Conservation (phyloP, 2,888 invertebrate genomes). For the Maniola hyperantus region DNA sequence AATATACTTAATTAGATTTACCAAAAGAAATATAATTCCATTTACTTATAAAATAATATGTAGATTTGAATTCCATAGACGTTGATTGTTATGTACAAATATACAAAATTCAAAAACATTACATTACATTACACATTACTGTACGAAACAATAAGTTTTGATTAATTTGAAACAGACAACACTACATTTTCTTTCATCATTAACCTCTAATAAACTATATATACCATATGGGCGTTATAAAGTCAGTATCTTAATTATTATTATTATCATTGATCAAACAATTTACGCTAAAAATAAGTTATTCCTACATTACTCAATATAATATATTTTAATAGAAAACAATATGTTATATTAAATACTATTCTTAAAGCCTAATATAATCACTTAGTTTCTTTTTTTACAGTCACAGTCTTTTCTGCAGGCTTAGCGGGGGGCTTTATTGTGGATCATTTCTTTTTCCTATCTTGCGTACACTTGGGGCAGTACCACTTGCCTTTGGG, state of each 20-base stretch:
- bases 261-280: conserved; percentile 23
- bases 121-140: neutral
- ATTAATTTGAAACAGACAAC: conserved; percentile 9
- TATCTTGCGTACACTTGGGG: conserved; percentile 93
- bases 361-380: conserved; percentile 39
- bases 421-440: conserved; percentile 60
- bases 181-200: neutral
- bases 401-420: conserved; percentile 68
- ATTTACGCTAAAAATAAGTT: conserved; percentile 41
- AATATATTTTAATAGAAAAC: conserved; percentile 38
- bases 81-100: conserved; percentile 8
- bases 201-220: conserved; percentile 16
- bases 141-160: neutral
- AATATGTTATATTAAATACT: conserved; percentile 39
- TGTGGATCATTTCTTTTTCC: conserved; percentile 88
- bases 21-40: neutral
- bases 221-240: neutral
- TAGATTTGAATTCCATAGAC: neutral
- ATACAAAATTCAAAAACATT: conserved; percentile 5
- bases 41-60: neutral
- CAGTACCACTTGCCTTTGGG: conserved; percentile 98
- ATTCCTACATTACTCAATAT: conserved; percentile 37
- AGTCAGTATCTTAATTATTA: neutral
- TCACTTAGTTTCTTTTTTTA: conserved; percentile 69
- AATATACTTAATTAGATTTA: too few species aligned